Evolutionary conservation across 2,113 vertebrate genomes (phyloP).

Genomic region (Leptosomus discolor): DNA sequence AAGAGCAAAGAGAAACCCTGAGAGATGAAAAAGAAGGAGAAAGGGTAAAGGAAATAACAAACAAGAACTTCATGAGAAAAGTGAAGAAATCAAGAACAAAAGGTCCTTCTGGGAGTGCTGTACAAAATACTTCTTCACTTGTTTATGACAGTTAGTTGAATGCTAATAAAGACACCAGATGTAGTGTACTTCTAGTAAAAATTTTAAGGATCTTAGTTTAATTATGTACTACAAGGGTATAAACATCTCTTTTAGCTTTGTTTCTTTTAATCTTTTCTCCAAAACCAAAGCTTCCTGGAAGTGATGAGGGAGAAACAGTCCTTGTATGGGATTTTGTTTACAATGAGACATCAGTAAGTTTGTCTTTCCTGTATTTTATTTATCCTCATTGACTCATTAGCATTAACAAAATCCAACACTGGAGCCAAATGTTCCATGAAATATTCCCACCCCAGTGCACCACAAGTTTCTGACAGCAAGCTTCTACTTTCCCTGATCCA

Average conservation of each 20-base stretch:
- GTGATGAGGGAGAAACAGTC: neutral
- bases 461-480: neutral
- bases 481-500: neutral
- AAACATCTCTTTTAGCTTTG: neutral
- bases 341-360: neutral
- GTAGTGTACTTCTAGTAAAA: neutral
- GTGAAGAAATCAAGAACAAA: neutral
- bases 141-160: neutral
- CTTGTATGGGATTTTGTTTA: rapidly evolving
- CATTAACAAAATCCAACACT: neutral
- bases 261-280: neutral
- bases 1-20: neutral
- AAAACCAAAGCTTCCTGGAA: neutral
- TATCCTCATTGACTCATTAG: neutral
- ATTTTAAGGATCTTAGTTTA: neutral
- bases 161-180: neutral
- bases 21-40: neutral
- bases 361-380: neutral
- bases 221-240: neutral
- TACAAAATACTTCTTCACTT: neutral
- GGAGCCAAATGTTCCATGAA: neutral
- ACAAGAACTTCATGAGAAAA: neutral
- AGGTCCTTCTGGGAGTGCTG: neutral
- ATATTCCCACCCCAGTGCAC: neutral
- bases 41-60: neutral